Percentiles rank a stretch among this genome's conserved stretches.
Evolutionary conservation across 1,140 invertebrate genomes (phyloP).

Genomic region (Chymomyza costata): DNA sequence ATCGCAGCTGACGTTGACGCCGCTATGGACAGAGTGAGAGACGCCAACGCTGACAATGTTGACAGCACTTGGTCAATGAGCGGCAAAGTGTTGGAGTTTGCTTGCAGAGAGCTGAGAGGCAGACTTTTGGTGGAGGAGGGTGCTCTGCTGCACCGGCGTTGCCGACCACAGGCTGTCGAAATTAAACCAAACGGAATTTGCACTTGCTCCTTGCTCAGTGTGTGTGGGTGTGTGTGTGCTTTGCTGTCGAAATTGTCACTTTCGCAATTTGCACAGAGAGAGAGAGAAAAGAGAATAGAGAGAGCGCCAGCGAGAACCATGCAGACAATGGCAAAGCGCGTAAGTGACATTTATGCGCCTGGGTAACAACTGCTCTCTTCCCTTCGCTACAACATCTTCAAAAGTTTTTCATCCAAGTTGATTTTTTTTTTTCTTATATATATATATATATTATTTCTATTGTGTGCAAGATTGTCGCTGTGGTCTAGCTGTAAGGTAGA

Average conservation of each 20-base stretch:
- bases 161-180: conserved; percentile 66
- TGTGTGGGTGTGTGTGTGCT: conserved; percentile 1
- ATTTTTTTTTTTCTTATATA: too few species aligned
- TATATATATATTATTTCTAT: too few species aligned
- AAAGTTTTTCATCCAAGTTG: not conserved
- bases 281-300: conserved; percentile 27
- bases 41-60: conserved; percentile 19
- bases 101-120: conserved; percentile 7
- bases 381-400: too few species aligned
- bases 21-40: conserved; percentile 3
- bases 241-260: conserved; percentile 68
- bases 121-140: too few species aligned
- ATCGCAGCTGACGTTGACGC: conserved; percentile 48
- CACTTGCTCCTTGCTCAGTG: conserved; percentile 50
- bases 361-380: conserved; percentile 32
- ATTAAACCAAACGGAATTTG: conserved; percentile 73
- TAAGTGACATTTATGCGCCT: conserved; percentile 74
- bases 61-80: conserved; percentile 59
- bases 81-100: too few species aligned
- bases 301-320: conserved; percentile 10
- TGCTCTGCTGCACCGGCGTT: too few species aligned
- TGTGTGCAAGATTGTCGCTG: too few species aligned
- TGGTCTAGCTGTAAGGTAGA: too few species aligned
- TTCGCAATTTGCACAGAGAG: conserved; percentile 60
- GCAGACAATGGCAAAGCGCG: conserved; percentile 38